phyloP scores from a whole-genome alignment of 2,113 vertebrate species.

The Petrocephalus zakoni region DNA sequence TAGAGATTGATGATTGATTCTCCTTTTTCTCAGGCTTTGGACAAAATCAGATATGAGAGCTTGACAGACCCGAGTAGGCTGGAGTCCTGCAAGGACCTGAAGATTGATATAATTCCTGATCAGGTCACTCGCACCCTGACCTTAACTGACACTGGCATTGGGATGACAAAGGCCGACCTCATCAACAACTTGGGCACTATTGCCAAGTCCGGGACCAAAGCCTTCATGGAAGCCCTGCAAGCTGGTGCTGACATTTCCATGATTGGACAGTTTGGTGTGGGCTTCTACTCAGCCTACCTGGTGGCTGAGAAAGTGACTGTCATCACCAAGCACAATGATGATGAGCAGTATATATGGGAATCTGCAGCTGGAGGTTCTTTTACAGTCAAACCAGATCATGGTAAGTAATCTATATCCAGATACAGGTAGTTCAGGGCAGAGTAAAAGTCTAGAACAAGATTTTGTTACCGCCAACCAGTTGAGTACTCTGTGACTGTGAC shows the following conservation, averaged over 20 bases:
- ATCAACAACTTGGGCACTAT: conserved; percentile 74
- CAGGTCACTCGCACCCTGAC: conserved; percentile 59
- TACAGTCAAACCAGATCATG: conserved; percentile 48
- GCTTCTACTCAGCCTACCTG: conserved; percentile 72
- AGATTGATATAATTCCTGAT: conserved; percentile 68
- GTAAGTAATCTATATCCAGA: not conserved
- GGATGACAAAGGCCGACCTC: conserved; percentile 74
- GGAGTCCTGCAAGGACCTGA: conserved; percentile 68
- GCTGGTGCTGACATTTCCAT: no score
- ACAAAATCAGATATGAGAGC: conserved; percentile 75
- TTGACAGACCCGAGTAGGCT: conserved; percentile 67
- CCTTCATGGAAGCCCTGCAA: no score
- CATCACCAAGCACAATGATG: conserved; percentile 72
- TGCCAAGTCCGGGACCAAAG: conserved; percentile 72
- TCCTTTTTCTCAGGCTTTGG: conserved; percentile 53
- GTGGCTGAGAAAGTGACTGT: conserved; percentile 70
- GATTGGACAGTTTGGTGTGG: conserved; percentile 73
- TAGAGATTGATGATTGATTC: not conserved
- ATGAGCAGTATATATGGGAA: conserved; percentile 72
- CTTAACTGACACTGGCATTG: conserved; percentile 64
- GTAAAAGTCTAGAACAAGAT: not conserved
- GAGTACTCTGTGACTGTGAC: not conserved
- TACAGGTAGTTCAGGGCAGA: not conserved
- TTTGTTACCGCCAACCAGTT: not conserved
- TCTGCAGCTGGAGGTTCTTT: conserved; percentile 72